These are phyloP conservation scores for Stegodyphus dumicola DNA, from an alignment of 1,140 invertebrate genomes.

Conservation along the genomic window DNA sequence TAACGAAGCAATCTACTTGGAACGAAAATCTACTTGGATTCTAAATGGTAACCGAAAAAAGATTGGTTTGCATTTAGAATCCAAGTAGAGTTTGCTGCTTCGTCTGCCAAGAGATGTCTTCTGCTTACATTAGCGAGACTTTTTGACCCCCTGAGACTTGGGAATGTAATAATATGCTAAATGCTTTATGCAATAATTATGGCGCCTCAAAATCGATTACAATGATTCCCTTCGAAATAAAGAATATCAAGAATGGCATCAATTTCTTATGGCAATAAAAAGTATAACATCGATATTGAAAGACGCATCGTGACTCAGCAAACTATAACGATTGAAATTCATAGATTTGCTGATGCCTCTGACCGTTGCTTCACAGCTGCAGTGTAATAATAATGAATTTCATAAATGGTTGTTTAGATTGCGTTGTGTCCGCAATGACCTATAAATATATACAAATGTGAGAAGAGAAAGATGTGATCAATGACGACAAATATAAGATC, in stretches of 20 bases:
- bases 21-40: too few relatives aligned
- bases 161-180: not conserved
- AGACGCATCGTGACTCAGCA: not conserved
- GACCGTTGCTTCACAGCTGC: not conserved
- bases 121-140: not conserved
- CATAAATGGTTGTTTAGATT: too few relatives aligned
- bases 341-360: constrained; percentile 6
- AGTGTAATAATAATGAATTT: too few relatives aligned
- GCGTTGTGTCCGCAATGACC: too few relatives aligned
- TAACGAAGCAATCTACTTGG: too few relatives aligned
- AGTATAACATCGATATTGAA: not conserved
- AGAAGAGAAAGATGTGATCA: too few relatives aligned
- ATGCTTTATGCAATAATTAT: not conserved
- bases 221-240: not conserved
- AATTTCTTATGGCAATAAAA: not conserved
- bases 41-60: not conserved
- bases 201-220: not conserved
- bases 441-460: too few relatives aligned
- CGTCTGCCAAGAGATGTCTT: not conserved
- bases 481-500: too few relatives aligned
- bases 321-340: not conserved
- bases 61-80: not conserved
- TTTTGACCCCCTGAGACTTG: not conserved
- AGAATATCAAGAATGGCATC: not conserved
- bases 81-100: not conserved